A percentile compares a stretch with the other conserved stretches of the same genome.
These are phyloP conservation scores for Megalurothrips usitatus DNA, from an alignment of 2,888 invertebrate genomes.

Conservation along the genomic window DNA sequence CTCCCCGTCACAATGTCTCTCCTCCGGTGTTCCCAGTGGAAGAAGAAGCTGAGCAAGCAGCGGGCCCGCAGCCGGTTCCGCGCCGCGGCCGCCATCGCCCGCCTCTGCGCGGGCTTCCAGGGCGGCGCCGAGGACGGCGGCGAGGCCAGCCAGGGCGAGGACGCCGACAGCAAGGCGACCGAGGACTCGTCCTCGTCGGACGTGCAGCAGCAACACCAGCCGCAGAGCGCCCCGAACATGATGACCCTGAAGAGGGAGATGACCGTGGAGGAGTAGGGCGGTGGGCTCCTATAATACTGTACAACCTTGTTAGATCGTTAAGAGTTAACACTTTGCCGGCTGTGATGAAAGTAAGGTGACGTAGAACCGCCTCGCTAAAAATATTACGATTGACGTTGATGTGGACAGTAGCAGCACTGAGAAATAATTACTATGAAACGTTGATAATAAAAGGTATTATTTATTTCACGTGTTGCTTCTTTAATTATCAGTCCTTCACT, in stretches of 20 bases:
- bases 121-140: not conserved
- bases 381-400: too few species aligned
- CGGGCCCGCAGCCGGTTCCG: slow-evolving; percentile 62
- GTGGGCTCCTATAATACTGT: not conserved
- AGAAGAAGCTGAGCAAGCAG: slow-evolving; percentile 61
- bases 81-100: slow-evolving; percentile 61
- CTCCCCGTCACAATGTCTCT: not conserved
- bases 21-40: slow-evolving; percentile 54
- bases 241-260: not conserved
- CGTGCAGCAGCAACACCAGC: not conserved
- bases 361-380: too few species aligned
- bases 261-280: not conserved
- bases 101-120: slow-evolving; percentile 39
- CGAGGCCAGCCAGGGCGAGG: not conserved
- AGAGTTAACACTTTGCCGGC: not conserved
- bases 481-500: too few species aligned
- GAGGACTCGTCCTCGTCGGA: not conserved
- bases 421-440: too few species aligned
- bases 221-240: not conserved
- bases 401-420: too few species aligned
- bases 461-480: too few species aligned
- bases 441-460: too few species aligned
- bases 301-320: too few species aligned
- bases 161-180: not conserved
- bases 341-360: not conserved